Evolutionary conservation across 1,140 invertebrate genomes (phyloP).

Genomic region (Drosophila kepulauana): DNA sequence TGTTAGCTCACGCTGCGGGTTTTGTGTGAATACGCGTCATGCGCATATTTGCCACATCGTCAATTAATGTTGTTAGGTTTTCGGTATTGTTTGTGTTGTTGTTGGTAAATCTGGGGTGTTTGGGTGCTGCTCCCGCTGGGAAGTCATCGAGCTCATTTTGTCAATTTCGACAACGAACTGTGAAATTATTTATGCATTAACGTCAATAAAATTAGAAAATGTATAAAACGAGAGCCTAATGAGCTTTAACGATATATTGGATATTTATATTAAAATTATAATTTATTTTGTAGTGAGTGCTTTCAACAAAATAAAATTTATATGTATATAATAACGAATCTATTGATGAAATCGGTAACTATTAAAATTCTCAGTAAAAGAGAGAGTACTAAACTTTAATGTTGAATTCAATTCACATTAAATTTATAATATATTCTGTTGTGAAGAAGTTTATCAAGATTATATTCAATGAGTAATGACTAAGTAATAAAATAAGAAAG

Average conservation of each 20-base stretch:
- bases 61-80: conserved; percentile 60
- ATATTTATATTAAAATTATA: too few species aligned
- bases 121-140: conserved; percentile 7
- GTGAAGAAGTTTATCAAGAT: not conserved
- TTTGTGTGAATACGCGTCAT: conserved; percentile 38
- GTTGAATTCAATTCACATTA: too few species aligned
- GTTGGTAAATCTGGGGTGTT: conserved; percentile 3
- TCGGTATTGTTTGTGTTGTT: conserved; percentile 20
- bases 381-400: too few species aligned
- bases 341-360: too few species aligned
- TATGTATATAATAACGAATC: too few species aligned
- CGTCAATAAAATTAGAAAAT: conserved; percentile 1
- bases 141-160: conserved; percentile 23
- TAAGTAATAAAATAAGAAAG: too few species aligned
- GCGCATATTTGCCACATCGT: conserved; percentile 62
- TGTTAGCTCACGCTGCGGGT: conserved; percentile 41
- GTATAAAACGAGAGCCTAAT: too few species aligned
- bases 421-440: too few species aligned
- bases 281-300: too few species aligned
- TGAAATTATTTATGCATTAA: conserved; percentile 36
- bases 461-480: not conserved
- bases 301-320: too few species aligned
- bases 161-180: conserved; percentile 26
- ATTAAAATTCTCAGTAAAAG: too few species aligned
- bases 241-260: too few species aligned